phyloP scores from a whole-genome alignment of 2,113 vertebrate genomes.

The Nipponia nippon region DNA sequence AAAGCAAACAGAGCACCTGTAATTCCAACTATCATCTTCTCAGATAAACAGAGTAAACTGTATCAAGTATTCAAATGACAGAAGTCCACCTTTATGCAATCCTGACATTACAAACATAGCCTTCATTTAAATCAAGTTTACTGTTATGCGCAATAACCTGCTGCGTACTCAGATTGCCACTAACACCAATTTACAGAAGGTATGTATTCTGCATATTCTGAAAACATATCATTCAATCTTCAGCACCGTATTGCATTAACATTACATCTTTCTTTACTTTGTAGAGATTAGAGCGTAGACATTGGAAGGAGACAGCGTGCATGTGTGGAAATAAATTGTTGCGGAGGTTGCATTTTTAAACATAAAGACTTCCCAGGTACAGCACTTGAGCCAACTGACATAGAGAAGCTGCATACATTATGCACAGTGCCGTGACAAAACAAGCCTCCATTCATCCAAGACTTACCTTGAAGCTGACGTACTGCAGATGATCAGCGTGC shows the following conservation, averaged over 20 bases:
- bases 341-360: not conserved
- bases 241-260: rapidly evolving
- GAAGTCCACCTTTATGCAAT: not conserved
- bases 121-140: not conserved
- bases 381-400: not conserved
- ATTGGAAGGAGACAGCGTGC: rapidly evolving
- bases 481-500: slow-evolving; percentile 85
- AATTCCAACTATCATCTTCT: not conserved
- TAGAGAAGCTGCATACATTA: not conserved
- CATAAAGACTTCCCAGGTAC: not conserved
- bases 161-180: not conserved
- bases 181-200: not conserved
- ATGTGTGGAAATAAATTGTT: rapidly evolving
- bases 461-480: slow-evolving; percentile 88
- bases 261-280: not conserved
- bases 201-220: not conserved
- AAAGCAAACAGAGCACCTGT: not conserved
- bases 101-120: not conserved
- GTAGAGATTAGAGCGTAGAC: not conserved
- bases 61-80: not conserved
- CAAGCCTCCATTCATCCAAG: not conserved
- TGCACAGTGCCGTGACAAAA: not conserved
- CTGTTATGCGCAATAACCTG: not conserved
- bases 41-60: not conserved
- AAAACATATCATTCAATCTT: not conserved